Conservation (phyloP, 2,113 vertebrate genomes). For the Ceyx cyanopectus region DNA sequence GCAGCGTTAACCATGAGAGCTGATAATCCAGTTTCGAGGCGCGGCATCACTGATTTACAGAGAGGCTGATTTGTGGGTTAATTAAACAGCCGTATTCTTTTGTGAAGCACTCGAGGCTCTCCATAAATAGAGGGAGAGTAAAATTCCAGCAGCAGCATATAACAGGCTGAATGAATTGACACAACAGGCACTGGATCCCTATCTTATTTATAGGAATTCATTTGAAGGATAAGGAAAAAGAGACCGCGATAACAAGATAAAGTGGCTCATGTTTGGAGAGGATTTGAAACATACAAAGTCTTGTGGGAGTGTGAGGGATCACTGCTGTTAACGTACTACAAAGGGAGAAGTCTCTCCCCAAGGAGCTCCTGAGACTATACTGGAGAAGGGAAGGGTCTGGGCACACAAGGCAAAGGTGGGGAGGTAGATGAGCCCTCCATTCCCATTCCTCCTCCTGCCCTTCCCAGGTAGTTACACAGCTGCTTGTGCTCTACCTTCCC, state of each 20-base stretch:
- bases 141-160: constrained; percentile 59
- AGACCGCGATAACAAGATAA: background rate
- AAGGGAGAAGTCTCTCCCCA: background rate
- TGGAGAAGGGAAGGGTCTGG: background rate
- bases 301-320: background rate
- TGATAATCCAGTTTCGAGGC: background rate
- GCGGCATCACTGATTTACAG: background rate
- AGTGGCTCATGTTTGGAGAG: background rate
- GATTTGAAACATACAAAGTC: background rate
- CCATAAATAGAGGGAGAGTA: constrained; percentile 14
- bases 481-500: background rate
- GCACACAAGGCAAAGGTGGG: background rate
- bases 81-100: constrained; percentile 66
- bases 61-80: constrained; percentile 50
- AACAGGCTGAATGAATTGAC: constrained; percentile 38
- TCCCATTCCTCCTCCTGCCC: background rate
- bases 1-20: background rate
- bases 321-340: rapidly evolving
- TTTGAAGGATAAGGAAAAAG: constrained; percentile 48
- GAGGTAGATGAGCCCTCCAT: background rate
- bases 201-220: constrained; percentile 66
- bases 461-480: background rate
- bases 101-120: constrained; percentile 33
- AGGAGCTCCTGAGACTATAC: background rate
- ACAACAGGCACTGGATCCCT: constrained; percentile 12